These are phyloP conservation scores for Oceanodroma tethys DNA, from an alignment of 2,113 vertebrate species.

Conservation along the genomic window DNA sequence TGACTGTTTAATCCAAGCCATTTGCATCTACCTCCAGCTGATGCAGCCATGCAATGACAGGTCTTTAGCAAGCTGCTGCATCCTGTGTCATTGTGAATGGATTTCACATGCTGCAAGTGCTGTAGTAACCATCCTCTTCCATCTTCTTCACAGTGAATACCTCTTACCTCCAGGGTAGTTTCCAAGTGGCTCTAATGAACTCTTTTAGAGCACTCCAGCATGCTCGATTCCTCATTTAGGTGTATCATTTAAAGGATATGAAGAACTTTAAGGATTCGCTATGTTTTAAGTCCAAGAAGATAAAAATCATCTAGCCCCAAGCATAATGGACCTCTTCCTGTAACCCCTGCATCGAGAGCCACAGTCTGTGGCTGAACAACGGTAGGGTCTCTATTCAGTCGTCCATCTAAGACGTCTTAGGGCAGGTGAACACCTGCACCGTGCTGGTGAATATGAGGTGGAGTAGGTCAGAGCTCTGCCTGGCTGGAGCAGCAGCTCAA, in stretches of 20 bases:
- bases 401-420: not conserved
- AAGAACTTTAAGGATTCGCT: not conserved
- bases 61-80: not conserved
- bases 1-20: not conserved
- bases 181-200: not conserved
- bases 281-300: not conserved
- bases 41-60: not conserved
- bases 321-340: not conserved
- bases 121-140: not conserved
- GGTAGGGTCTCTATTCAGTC: not conserved
- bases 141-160: not conserved
- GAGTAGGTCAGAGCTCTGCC: not conserved
- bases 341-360: not conserved
- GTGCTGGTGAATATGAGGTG: not conserved
- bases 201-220: not conserved
- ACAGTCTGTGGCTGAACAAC: not conserved
- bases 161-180: not conserved
- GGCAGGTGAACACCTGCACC: not conserved
- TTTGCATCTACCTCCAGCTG: not conserved
- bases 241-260: not conserved
- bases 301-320: not conserved
- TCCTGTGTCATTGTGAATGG: not conserved
- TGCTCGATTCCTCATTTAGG: not conserved
- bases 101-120: not conserved
- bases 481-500: not conserved